Evolutionary conservation across 2,888 invertebrate genomes (phyloP).

Genomic region (Plemyria rubiginata): DNA sequence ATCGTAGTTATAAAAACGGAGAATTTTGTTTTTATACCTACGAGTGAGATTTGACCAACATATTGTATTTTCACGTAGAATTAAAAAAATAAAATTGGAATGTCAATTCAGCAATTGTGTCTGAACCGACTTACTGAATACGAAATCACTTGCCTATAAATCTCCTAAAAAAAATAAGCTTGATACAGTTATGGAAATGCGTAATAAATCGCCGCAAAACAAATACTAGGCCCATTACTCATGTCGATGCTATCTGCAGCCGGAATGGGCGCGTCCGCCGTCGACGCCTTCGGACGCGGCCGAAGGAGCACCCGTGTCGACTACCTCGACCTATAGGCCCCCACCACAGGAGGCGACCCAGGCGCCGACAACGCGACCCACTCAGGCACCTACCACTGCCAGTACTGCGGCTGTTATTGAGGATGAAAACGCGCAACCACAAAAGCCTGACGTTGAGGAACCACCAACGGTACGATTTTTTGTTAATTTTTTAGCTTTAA

Average conservation of each 20-base stretch:
- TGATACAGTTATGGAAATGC: slow-evolving; percentile 45
- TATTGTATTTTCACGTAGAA: not conserved
- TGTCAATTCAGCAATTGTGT: not conserved
- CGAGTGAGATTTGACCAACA: too few species aligned
- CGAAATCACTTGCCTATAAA: not conserved
- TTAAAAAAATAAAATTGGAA: not conserved
- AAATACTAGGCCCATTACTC: slow-evolving; percentile 55
- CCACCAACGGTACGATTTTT: slow-evolving; percentile 53
- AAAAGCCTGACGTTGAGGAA: slow-evolving; percentile 52
- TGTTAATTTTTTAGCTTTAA: not conserved
- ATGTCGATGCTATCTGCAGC: slow-evolving; percentile 79
- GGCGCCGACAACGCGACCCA: slow-evolving; percentile 48
- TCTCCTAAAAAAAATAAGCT: slow-evolving; percentile 41
- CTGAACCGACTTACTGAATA: not conserved
- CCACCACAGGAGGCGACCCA: slow-evolving; percentile 46
- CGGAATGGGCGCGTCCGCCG: slow-evolving; percentile 93
- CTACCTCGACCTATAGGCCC: slow-evolving; percentile 53
- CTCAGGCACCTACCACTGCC: slow-evolving; percentile 36
- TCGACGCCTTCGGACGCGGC: slow-evolving; percentile 86
- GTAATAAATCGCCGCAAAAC: slow-evolving; percentile 53
- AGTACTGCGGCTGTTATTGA: slow-evolving; percentile 43
- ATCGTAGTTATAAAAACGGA: not conserved
- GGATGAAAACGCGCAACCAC: slow-evolving; percentile 37
- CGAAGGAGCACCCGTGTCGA: slow-evolving; percentile 71
- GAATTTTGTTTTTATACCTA: too few species aligned